phyloP scores from a whole-genome alignment of 1,140 invertebrate genomes.

The Ooceraea biroi region DNA sequence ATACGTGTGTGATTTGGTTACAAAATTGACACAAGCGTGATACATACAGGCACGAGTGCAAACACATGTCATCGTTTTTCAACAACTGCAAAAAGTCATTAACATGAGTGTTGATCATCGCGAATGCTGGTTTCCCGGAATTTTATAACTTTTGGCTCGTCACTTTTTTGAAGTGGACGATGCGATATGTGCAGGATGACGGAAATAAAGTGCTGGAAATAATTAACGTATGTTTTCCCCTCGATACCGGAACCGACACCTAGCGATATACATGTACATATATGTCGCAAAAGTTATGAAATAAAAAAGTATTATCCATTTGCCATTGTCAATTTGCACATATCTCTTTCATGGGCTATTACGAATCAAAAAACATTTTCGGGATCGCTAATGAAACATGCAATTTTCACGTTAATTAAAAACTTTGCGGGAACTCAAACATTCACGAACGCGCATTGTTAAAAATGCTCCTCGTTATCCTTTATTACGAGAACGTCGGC shows the following conservation, averaged over 20 bases:
- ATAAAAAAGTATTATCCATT: slow-evolving; percentile 13
- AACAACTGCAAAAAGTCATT: neutral
- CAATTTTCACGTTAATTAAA: slow-evolving; percentile 58
- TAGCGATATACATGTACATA: neutral
- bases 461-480: neutral
- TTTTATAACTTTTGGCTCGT: slow-evolving; percentile 11
- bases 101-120: too few species aligned
- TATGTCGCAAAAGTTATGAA: neutral
- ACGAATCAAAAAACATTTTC: slow-evolving; percentile 9
- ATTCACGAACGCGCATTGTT: slow-evolving; percentile 17
- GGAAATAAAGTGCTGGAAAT: neutral
- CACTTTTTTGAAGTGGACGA: neutral
- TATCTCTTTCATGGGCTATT: slow-evolving; percentile 46
- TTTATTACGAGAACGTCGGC: slow-evolving; percentile 42
- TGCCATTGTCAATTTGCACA: slow-evolving; percentile 5
- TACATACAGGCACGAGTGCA: neutral
- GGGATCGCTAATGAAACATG: slow-evolving; percentile 44
- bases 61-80: neutral
- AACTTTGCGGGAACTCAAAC: slow-evolving; percentile 3
- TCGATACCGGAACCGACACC: neutral
- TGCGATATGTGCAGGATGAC: too few species aligned
- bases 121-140: neutral
- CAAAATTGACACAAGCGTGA: neutral
- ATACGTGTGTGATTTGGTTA: neutral
- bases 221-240: slow-evolving; percentile 33